Evolutionary conservation across 2,113 vertebrate genomes (phyloP).

Genomic region (Odontesthes bonariensis): DNA sequence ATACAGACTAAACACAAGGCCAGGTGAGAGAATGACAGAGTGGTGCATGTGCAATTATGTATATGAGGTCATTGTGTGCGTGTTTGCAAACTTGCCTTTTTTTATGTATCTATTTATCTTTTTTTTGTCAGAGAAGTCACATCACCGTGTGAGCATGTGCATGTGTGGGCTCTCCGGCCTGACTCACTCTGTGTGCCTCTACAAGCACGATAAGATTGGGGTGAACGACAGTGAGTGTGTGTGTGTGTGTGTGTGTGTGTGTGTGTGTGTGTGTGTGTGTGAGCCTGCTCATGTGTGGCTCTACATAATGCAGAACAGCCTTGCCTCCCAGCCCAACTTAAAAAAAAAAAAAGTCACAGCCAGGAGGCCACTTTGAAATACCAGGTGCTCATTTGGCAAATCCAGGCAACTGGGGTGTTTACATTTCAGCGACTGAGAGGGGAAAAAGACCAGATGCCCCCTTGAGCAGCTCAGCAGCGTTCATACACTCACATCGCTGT

Average conservation of each 20-base stretch:
- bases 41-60: conserved; percentile 20
- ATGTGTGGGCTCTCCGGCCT: conserved; percentile 63
- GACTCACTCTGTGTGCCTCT: conserved; percentile 40
- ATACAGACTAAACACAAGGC: conserved; percentile 79
- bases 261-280: conserved; percentile 55
- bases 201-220: conserved; percentile 37
- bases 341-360: conserved; percentile 67
- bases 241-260: conserved; percentile 51
- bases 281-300: conserved; percentile 54
- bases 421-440: conserved; percentile 80
- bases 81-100: neutral
- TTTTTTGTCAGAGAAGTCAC: neutral
- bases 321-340: conserved; percentile 49
- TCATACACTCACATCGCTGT: conserved; percentile 73
- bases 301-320: conserved; percentile 74
- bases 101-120: too few species aligned
- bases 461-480: conserved; percentile 67
- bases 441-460: conserved; percentile 81
- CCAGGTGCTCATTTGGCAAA: conserved; percentile 82
- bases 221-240: conserved; percentile 35
- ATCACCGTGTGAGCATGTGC: conserved; percentile 33
- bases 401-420: conserved; percentile 80
- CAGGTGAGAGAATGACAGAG: conserved; percentile 79
- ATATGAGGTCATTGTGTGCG: conserved; percentile 16
- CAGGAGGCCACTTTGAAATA: conserved; percentile 82